Evolutionary conservation across 2,888 invertebrate genomes (phyloP), one percentile per base, ranked within the genome.

Genomic region (Tipula vernalis): DNA sequence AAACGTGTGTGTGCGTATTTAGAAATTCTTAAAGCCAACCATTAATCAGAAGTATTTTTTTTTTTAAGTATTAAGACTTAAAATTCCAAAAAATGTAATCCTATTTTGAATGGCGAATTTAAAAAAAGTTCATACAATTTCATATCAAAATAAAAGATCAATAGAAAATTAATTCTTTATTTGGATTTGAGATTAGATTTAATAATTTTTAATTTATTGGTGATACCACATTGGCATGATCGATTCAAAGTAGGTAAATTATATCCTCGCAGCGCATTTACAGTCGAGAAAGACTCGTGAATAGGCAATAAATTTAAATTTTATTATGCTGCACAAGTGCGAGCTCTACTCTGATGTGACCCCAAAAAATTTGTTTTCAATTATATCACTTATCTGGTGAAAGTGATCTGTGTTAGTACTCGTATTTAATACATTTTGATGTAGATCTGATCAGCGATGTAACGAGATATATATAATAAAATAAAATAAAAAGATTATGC

Each of bases 61-160:
- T 39, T 39, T 57, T 12, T 71, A 57, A 51, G 51, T 71, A 18
- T 28, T 28, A 28, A 18, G 71, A 71, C 28, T 71, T 71, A 28
- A 57, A 57, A 57, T 57, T 57, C 15, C 51, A 57, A 57, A 41
- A 86, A 41, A 18, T 86, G 42, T 86, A 86, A 86, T 86, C 86
- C 44, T 44, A 41, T 44, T 42, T 41, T 42, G 41, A 86, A 86
- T 42, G 41, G 42, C 42, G n/a, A 85, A 41, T 85, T 39, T 18
- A 85, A 36, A 28, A 28, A 28, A 1, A 28, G 18, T 39, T 41
- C 8, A 39, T 86, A 36, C 36, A 51, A 15, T 57, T 36, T 86
- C n/a, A 44, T 28, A 28, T 28, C 28, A 28, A 39, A 86, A 57
- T 13, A 18, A 42, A 86, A 47, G 18, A 42, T 42, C 18, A 47